phyloP scores from a whole-genome alignment of 1,140 invertebrate species.

The Planococcus citri region DNA sequence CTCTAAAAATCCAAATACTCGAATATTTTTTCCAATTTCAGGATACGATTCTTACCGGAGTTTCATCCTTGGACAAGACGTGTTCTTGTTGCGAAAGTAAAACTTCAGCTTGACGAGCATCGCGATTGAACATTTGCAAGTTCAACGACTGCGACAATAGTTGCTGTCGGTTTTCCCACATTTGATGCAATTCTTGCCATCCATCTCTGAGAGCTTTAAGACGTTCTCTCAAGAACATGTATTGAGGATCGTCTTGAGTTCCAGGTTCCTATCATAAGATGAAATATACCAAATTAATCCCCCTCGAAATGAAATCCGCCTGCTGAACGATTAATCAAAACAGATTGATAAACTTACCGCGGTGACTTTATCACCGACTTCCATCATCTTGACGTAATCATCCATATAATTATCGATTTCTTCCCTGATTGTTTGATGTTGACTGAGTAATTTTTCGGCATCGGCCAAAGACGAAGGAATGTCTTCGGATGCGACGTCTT shows the following conservation, averaged over 20 bases:
- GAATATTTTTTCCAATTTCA: not conserved
- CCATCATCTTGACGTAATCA: conserved; percentile 98
- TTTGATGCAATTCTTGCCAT: conserved; percentile 96
- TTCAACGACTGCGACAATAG: conserved; percentile 87
- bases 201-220: conserved; percentile 95
- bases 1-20: not conserved
- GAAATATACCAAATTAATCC: not conserved
- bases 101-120: conserved; percentile 95
- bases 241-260: conserved; percentile 85
- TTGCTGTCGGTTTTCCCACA: conserved; percentile 98
- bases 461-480: conserved; percentile 91
- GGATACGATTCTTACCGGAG: conserved; percentile 46
- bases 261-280: conserved; percentile 23
- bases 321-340: not conserved
- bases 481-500: conserved; percentile 94
- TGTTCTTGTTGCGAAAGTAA: conserved; percentile 96
- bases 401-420: conserved; percentile 98
- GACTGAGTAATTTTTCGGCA: conserved; percentile 89
- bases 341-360: too few species aligned
- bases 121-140: conserved; percentile 88
- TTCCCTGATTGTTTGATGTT: conserved; percentile 94
- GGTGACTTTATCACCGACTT: conserved; percentile 91
- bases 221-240: conserved; percentile 95
- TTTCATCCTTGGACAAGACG: conserved; percentile 85
- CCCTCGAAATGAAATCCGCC: not conserved